phyloP scores from a whole-genome alignment of 2,888 invertebrate species.

The Nysson spinosus region DNA sequence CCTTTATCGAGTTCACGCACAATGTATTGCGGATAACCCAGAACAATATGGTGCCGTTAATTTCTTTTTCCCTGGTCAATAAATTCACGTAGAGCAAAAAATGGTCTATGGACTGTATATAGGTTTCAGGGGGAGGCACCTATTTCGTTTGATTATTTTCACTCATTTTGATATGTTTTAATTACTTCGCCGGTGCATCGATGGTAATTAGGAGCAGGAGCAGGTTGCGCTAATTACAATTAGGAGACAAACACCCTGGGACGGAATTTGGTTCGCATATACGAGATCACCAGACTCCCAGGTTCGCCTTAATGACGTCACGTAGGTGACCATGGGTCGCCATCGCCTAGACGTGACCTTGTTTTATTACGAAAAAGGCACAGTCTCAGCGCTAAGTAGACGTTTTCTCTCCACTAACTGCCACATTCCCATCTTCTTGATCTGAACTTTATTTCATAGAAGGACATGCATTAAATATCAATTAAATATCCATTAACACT shows the following conservation, averaged over 20 bases:
- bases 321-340: constrained; percentile 47
- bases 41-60: constrained; percentile 31
- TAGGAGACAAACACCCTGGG: constrained; percentile 27
- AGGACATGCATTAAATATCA: too few relatives aligned
- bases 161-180: constrained; percentile 28
- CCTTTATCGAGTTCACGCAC: constrained; percentile 16
- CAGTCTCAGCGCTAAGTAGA: background rate
- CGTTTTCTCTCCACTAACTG: background rate
- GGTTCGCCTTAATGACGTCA: constrained; percentile 49
- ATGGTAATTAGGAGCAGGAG: constrained; percentile 16
- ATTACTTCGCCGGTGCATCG: constrained; percentile 25
- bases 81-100: constrained; percentile 8
- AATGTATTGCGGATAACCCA: constrained; percentile 17
- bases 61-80: constrained; percentile 21
- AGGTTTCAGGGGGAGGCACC: background rate
- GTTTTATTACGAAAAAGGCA: background rate
- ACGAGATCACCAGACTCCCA: constrained; percentile 5
- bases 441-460: too few relatives aligned
- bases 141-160: constrained; percentile 24
- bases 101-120: background rate
- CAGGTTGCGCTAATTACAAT: constrained; percentile 40
- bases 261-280: constrained; percentile 2
- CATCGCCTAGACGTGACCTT: constrained; percentile 33
- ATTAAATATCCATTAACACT: too few relatives aligned
- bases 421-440: background rate